Conservation (phyloP, 2,797 vertebrate genomes). For the Periparus ater region DNA sequence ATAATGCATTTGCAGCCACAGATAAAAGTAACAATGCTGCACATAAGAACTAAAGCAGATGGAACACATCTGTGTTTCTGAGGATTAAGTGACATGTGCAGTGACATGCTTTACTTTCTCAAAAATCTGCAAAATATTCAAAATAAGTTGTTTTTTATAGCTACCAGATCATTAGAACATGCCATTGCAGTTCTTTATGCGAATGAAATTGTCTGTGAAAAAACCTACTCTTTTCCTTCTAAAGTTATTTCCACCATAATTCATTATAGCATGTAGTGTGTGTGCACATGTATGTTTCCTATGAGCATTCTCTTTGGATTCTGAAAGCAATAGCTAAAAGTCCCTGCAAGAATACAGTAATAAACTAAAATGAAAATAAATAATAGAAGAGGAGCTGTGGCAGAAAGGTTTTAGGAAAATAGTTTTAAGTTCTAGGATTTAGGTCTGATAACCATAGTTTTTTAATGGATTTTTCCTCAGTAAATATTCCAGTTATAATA, state of each 20-base stretch:
- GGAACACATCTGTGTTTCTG: not conserved
- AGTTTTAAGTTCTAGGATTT: not conserved
- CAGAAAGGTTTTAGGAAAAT: not conserved
- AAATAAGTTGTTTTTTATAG: not conserved
- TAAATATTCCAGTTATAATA: not conserved
- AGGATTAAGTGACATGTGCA: slow-evolving; percentile 11
- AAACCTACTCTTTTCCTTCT: not conserved
- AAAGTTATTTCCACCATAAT: not conserved
- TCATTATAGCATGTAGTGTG: not conserved
- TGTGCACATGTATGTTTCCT: not conserved
- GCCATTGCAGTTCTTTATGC: not conserved
- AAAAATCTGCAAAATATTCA: slow-evolving; percentile 23
- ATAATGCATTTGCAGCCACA: not conserved
- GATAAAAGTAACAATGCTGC: not conserved
- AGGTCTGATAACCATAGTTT: not conserved
- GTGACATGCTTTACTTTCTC: not conserved
- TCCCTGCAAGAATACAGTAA: not conserved
- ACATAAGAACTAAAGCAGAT: slow-evolving; percentile 25
- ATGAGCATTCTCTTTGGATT: not conserved
- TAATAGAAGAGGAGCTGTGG: not conserved
- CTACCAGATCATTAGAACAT: not conserved
- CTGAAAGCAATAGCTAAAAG: not conserved
- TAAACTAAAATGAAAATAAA: not conserved
- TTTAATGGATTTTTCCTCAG: not conserved
- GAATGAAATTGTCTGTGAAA: not conserved